Evolutionary conservation across 1,140 invertebrate species (phyloP).

Genomic region (Rhyzopertha dominica): DNA sequence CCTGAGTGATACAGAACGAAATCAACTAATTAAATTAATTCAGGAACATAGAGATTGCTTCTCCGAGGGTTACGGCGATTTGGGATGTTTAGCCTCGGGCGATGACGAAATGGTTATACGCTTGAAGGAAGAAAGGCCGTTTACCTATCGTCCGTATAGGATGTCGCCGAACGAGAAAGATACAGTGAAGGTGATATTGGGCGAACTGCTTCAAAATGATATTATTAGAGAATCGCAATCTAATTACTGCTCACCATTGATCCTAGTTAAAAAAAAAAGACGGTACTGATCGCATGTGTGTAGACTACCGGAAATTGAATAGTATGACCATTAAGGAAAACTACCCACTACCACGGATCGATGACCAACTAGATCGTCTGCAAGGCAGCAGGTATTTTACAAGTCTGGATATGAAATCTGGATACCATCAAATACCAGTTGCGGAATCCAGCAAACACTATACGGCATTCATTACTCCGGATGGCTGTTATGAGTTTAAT

Average conservation of each 20-base stretch:
- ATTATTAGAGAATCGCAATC: no score
- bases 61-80: background rate
- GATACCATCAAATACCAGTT: constrained; percentile 39
- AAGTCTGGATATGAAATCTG: constrained; percentile 47
- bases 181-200: background rate
- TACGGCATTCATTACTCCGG: constrained; percentile 36
- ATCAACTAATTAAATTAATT: constrained; percentile 1
- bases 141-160: constrained; percentile 2
- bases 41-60: constrained; percentile 2
- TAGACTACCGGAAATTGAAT: constrained; percentile 40
- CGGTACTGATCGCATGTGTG: constrained; percentile 28
- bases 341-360: constrained; percentile 47
- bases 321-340: constrained; percentile 36
- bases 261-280: constrained; percentile 47
- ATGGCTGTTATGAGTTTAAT: constrained; percentile 19
- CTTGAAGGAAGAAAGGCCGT: background rate
- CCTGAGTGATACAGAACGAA: background rate
- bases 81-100: background rate
- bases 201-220: background rate
- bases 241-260: no score
- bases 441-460: constrained; percentile 35
- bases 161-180: background rate
- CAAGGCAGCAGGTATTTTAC: constrained; percentile 39
- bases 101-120: background rate
- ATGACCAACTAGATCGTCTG: constrained; percentile 40